phyloP scores from a whole-genome alignment of 2,113 vertebrate genomes.

The Bucco capensis region DNA sequence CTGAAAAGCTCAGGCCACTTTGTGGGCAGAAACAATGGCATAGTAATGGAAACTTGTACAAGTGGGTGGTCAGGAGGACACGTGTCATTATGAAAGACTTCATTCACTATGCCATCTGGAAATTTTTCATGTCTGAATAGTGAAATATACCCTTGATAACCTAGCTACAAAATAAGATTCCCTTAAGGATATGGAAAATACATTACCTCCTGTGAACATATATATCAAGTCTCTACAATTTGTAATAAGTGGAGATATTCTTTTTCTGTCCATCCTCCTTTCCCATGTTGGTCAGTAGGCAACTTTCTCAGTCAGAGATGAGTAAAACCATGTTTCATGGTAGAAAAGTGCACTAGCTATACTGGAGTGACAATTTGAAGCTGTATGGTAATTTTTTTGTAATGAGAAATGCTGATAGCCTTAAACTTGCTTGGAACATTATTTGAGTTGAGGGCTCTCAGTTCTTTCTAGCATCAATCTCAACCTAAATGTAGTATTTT shows the following conservation, averaged over 20 bases:
- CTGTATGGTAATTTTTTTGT: neutral
- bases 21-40: neutral
- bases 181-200: neutral
- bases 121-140: neutral
- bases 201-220: neutral
- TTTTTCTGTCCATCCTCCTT: neutral
- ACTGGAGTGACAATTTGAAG: neutral
- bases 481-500: neutral
- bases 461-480: neutral
- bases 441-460: neutral
- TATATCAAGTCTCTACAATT: neutral
- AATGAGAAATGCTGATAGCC: neutral
- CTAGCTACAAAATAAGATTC: neutral
- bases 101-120: neutral
- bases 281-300: neutral
- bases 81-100: neutral
- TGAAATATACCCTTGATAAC: neutral
- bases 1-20: neutral
- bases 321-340: neutral
- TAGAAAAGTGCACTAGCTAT: neutral
- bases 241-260: neutral
- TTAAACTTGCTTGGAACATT: neutral
- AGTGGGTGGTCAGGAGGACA: neutral
- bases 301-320: neutral
- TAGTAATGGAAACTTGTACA: neutral